These are phyloP conservation scores for Atta cephalotes DNA, from an alignment of 1,140 invertebrate genomes.

Conservation along the genomic window DNA sequence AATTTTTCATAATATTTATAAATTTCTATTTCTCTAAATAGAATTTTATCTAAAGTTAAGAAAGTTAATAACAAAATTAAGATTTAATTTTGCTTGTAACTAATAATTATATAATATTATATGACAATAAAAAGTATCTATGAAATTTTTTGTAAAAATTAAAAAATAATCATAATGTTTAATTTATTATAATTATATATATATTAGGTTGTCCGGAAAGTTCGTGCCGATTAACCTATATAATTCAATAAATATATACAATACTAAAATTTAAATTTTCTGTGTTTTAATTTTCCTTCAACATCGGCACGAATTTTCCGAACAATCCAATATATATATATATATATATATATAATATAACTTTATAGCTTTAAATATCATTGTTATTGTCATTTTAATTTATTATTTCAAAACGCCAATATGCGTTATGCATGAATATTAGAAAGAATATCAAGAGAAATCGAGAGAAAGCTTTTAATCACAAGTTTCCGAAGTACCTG, in stretches of 20 bases:
- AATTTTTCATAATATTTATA: conserved; percentile 9
- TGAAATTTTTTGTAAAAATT: neutral
- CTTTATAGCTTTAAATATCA: no score
- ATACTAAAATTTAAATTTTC: no score
- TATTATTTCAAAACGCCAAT: neutral
- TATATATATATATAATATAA: no score
- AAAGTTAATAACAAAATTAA: neutral
- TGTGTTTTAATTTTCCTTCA: no score
- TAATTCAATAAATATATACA: no score
- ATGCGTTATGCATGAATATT: conserved; percentile 1
- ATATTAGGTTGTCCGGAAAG: no score
- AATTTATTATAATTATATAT: no score
- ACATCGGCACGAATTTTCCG: no score
- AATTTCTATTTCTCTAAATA: neutral
- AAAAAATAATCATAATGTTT: neutral
- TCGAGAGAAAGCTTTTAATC: conserved; percentile 26
- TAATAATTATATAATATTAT: neutral
- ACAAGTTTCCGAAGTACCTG: neutral
- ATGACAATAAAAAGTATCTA: neutral
- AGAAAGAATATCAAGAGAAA: neutral
- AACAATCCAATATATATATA: no score
- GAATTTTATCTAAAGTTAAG: no score
- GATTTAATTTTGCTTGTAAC: neutral
- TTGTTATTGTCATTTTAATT: neutral
- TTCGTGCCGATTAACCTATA: no score